These are phyloP conservation scores for Deilephila porcellus DNA, from an alignment of 2,888 invertebrate species.

Conservation along the genomic window DNA sequence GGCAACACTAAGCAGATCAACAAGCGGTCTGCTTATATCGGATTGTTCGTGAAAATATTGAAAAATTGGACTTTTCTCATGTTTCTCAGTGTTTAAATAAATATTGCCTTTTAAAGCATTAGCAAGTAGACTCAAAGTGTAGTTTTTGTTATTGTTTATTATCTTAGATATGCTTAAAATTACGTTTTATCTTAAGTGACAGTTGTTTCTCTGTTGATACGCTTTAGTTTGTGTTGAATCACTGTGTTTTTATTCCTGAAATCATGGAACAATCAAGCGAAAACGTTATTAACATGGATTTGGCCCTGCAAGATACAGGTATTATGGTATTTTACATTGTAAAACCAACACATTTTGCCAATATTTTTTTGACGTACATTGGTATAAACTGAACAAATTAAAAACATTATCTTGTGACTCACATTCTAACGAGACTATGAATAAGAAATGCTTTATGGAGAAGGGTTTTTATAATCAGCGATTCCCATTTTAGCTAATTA, in stretches of 20 bases:
- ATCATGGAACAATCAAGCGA: constrained; percentile 66
- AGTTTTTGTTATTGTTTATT: constrained; percentile 34
- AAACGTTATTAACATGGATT: constrained; percentile 52
- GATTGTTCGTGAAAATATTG: constrained; percentile 33
- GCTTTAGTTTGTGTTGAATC: constrained; percentile 66
- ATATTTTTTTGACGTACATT: constrained; percentile 48
- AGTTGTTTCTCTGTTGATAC: constrained; percentile 70
- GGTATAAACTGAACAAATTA: constrained; percentile 9
- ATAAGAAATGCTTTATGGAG: neutral
- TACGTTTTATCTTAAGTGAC: constrained; percentile 62
- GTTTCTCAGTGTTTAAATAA: constrained; percentile 17
- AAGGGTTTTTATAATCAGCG: no score
- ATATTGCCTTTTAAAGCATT: neutral
- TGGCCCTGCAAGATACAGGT: constrained; percentile 59
- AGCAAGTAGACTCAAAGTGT: constrained; percentile 17
- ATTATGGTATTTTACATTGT: constrained; percentile 43
- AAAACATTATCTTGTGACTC: constrained; percentile 33
- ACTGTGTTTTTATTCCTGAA: constrained; percentile 42
- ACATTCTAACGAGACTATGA: constrained; percentile 7
- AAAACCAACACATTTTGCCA: constrained; percentile 38
- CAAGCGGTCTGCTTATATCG: constrained; percentile 66
- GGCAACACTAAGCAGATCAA: constrained; percentile 74
- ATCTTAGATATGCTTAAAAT: constrained; percentile 57
- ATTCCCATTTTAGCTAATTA: neutral
- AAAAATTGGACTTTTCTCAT: constrained; percentile 18